A percentile compares a stretch with the other conserved stretches of the same genome.
Conservation (phyloP, 2,888 invertebrate genomes). For the Mermis nigrescens region DNA sequence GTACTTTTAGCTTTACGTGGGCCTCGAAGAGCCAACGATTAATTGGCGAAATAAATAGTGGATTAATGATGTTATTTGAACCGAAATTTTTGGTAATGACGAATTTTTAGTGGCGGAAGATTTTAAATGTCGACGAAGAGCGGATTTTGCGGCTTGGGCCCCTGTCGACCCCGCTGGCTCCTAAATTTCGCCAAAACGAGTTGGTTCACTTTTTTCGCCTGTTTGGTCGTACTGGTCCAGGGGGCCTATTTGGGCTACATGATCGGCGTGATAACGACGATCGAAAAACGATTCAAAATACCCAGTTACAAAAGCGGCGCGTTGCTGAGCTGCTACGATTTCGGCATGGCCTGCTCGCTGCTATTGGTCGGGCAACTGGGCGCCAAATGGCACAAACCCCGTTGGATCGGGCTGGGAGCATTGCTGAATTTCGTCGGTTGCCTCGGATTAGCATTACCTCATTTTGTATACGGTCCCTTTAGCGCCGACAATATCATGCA, state of each 20-base stretch:
- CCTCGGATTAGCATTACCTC: constrained; percentile 9
- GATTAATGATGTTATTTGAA: too few species aligned
- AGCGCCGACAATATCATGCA: too few species aligned
- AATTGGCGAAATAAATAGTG: too few species aligned
- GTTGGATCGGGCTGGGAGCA: not conserved
- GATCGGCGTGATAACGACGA: constrained; percentile 10
- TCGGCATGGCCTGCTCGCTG: constrained; percentile 11
- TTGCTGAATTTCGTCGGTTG: not conserved
- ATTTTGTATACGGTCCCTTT: too few species aligned
- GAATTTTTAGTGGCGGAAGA: too few species aligned
- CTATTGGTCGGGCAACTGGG: constrained; percentile 8
- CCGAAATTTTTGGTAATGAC: too few species aligned
- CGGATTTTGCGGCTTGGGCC: not conserved
- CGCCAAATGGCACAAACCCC: not conserved
- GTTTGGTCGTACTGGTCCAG: not conserved
- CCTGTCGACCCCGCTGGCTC: not conserved
- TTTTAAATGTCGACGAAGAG: too few species aligned
- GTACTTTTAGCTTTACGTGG: too few species aligned
- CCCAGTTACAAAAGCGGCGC: constrained; percentile 5
- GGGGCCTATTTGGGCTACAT: constrained; percentile 7
- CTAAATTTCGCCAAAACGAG: not conserved
- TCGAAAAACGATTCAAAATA: constrained; percentile 11
- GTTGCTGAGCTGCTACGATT: constrained; percentile 9
- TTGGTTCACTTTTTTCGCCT: constrained; percentile 1
- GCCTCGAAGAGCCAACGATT: too few species aligned